Percentiles rank a stretch among this genome's conserved stretches.
phyloP scores from a whole-genome alignment of 2,113 vertebrate species.

The Motacilla alba region DNA sequence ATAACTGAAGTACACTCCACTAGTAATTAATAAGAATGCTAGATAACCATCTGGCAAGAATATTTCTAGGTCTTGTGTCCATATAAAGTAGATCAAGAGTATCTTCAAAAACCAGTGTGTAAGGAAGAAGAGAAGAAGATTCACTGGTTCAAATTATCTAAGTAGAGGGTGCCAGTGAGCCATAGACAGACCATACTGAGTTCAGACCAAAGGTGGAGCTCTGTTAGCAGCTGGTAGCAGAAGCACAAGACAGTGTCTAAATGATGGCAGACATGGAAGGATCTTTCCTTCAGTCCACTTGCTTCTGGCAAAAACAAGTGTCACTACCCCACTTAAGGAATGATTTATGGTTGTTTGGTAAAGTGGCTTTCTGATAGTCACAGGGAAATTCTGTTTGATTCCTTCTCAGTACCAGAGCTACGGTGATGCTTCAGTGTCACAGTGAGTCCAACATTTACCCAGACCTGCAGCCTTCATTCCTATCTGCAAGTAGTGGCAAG shows the following conservation, averaged over 20 bases:
- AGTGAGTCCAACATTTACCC: rapidly evolving
- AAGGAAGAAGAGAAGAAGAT: not conserved
- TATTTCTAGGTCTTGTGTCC: not conserved
- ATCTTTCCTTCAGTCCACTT: not conserved
- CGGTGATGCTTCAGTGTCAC: not conserved
- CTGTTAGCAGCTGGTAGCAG: not conserved
- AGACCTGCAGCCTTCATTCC: not conserved
- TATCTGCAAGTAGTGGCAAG: not conserved
- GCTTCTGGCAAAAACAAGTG: not conserved
- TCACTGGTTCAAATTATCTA: not conserved
- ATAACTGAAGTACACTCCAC: not conserved
- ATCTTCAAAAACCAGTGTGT: not conserved
- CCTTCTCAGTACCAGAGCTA: not conserved
- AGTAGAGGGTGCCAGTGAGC: not conserved
- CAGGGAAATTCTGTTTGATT: not conserved
- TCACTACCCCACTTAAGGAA: not conserved
- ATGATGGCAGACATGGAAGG: rapidly evolving
- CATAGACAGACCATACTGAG: rapidly evolving
- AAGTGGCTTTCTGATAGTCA: not conserved
- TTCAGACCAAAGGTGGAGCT: not conserved
- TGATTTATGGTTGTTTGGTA: not conserved
- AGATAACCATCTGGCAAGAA: not conserved
- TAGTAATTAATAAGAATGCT: not conserved
- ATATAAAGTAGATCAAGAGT: not conserved
- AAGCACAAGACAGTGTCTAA: not conserved